Evolutionary conservation across 2,797 vertebrate genomes (phyloP), one percentile per base, ranked within the genome.

Genomic region (Tragopan temminckii): DNA sequence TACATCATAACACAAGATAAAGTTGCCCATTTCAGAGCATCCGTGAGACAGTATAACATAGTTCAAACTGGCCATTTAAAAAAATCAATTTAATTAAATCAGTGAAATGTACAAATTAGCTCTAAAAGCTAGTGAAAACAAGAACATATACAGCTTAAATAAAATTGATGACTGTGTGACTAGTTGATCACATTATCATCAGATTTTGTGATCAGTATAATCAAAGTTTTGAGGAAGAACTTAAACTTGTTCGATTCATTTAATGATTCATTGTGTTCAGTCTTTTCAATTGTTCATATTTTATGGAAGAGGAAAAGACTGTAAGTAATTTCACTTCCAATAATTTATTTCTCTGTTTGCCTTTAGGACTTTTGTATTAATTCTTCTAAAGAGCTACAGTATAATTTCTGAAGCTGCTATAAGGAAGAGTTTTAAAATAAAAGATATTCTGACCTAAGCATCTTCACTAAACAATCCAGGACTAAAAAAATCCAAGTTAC

Each of bases 71-170:
- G 36, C 9, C 69, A 31, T n/a, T 42, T 88, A 11, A 57, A 88
- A 88, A 90, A 83, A 88, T 38, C 38, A 83, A n/a, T 48, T 80
- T 42, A 76, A 74, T 83, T 83, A 78, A 67, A 29, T 59, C 31
- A 35, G 8, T 55, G 40, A 80, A 83, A 74, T 53, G 7, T 45
- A 80, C 9, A 67, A 58, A 80, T 7, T 7, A 63, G 9, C 4
- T 88, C 35, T 67, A 77, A 50, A 13, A 62, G 36, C 58, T 23
- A 92, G 8, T 35, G 18, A 84, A 80, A 84, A 52, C 48, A 75
- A 88, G 48, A 53, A 64, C 14, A 57, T 9, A 55, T 6, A 43
- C 5, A 33, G 16, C n/a, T 20, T 59, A 53, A 77, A 80, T 66
- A 31, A 69, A 67, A 46, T 19, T 46, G 5, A 11, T 25, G 7